phyloP scores from a whole-genome alignment of 2,888 invertebrate species.

The Cheilosia vulpina region DNA sequence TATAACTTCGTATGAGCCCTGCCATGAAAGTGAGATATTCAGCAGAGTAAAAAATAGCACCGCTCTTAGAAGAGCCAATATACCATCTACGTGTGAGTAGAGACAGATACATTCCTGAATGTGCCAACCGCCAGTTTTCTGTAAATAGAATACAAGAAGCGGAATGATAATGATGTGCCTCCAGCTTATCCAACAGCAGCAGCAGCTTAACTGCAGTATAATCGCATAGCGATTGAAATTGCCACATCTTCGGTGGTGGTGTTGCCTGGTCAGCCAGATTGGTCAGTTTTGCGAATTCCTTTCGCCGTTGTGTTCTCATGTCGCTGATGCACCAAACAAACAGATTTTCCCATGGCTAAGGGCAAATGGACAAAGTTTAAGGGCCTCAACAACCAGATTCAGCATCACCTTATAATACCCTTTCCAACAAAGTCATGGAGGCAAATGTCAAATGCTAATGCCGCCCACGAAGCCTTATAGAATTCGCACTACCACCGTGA shows the following conservation, averaged over 20 bases:
- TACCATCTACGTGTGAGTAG: too few species aligned
- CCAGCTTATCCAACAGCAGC: constrained; percentile 47
- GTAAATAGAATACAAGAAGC: not conserved
- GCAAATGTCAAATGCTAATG: constrained; percentile 15
- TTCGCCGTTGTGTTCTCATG: constrained; percentile 12
- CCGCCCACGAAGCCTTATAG: constrained; percentile 47
- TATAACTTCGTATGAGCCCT: too few species aligned
- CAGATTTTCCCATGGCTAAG: constrained; percentile 48
- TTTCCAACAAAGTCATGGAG: constrained; percentile 3
- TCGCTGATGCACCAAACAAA: not conserved
- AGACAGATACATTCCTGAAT: too few species aligned
- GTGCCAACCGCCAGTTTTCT: not conserved
- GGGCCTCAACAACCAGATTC: constrained; percentile 35
- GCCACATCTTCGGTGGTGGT: constrained; percentile 51
- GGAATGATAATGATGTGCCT: constrained; percentile 56
- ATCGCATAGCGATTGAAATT: constrained; percentile 59
- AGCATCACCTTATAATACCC: constrained; percentile 8
- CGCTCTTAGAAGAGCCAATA: too few species aligned
- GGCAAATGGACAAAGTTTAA: constrained; percentile 49
- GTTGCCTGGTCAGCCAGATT: constrained; percentile 61
- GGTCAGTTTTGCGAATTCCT: constrained; percentile 56
- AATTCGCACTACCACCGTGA: constrained; percentile 14
- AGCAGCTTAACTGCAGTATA: constrained; percentile 41
- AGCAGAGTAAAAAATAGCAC: too few species aligned
- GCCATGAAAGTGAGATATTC: too few species aligned